These are phyloP conservation scores for Unio delphinus DNA, from an alignment of 2,888 invertebrate species.

Conservation along the genomic window DNA sequence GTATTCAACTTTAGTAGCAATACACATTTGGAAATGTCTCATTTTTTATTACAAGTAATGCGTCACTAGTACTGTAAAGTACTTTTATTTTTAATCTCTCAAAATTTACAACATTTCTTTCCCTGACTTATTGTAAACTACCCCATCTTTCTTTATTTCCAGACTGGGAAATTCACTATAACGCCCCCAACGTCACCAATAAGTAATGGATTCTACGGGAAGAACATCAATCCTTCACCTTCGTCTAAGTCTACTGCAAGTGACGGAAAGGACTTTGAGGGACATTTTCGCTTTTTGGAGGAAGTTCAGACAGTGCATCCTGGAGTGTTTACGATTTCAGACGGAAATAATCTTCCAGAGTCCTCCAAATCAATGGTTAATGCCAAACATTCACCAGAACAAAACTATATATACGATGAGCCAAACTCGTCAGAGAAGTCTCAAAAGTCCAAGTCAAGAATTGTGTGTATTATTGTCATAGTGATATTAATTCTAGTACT, in stretches of 20 bases:
- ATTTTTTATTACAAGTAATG: too few relatives aligned
- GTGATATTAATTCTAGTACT: constrained; percentile 30
- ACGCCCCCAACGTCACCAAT: constrained; percentile 23
- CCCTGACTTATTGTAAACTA: too few relatives aligned
- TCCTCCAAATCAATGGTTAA: background rate
- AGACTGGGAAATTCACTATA: constrained; percentile 24
- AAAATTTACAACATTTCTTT: too few relatives aligned
- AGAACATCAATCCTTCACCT: constrained; percentile 9
- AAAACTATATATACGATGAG: constrained; percentile 22
- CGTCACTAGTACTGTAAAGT: too few relatives aligned
- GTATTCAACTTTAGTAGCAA: too few relatives aligned
- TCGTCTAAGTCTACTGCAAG: constrained; percentile 6
- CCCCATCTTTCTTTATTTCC: constrained; percentile 7
- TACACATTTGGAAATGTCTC: too few relatives aligned
- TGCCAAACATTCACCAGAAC: constrained; percentile 17
- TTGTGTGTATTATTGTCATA: constrained; percentile 20
- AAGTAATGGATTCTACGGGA: constrained; percentile 20
- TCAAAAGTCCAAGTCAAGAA: constrained; percentile 9
- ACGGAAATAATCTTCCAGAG: too few relatives aligned
- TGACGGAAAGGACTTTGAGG: constrained; percentile 12
- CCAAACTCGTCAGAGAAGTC: constrained; percentile 5
- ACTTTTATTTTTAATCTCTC: too few relatives aligned
- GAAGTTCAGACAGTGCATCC: constrained; percentile 6
- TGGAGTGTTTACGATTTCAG: constrained; percentile 29
- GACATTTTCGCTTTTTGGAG: constrained; percentile 23